Conservation (phyloP, 2,888 invertebrate species). For the Drosophila anceps region DNA sequence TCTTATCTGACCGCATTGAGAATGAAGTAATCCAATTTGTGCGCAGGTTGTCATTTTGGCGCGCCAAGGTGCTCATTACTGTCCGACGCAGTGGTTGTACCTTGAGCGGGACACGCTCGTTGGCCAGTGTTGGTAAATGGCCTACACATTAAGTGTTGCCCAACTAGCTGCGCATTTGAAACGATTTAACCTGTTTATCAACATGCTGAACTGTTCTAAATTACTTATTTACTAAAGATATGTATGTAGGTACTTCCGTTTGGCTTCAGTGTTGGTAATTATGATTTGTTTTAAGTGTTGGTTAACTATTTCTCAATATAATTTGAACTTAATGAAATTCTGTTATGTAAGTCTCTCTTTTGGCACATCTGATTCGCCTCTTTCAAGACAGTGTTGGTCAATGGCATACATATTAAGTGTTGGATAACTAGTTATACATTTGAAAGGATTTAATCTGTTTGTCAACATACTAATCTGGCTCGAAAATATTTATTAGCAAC, state of each 20-base stretch:
- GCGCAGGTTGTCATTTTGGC: constrained; percentile 74
- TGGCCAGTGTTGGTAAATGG: constrained; percentile 34
- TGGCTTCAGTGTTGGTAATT: not conserved
- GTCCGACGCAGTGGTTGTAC: constrained; percentile 6
- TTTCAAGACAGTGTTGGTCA: not conserved
- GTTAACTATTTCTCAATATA: not conserved
- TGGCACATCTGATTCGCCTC: not conserved
- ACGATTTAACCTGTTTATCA: constrained; percentile 47
- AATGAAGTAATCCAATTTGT: constrained; percentile 80
- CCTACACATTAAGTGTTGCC: constrained; percentile 18
- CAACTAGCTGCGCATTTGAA: constrained; percentile 55
- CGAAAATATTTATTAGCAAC: not conserved
- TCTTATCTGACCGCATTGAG: constrained; percentile 55
- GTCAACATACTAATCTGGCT: not conserved
- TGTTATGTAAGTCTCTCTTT: not conserved
- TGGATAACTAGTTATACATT: not conserved
- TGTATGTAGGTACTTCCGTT: too few relatives aligned
- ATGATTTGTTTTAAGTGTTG: not conserved
- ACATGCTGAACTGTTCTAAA: not conserved
- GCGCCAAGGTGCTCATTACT: constrained; percentile 75
- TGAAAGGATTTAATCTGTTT: not conserved
- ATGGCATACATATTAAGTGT: not conserved
- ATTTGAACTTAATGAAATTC: too few relatives aligned
- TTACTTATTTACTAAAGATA: not conserved
- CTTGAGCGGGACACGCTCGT: constrained; percentile 9